Evolutionary conservation across 2,888 invertebrate genomes (phyloP).

Genomic region (Drosophila neoperkinsi): DNA sequence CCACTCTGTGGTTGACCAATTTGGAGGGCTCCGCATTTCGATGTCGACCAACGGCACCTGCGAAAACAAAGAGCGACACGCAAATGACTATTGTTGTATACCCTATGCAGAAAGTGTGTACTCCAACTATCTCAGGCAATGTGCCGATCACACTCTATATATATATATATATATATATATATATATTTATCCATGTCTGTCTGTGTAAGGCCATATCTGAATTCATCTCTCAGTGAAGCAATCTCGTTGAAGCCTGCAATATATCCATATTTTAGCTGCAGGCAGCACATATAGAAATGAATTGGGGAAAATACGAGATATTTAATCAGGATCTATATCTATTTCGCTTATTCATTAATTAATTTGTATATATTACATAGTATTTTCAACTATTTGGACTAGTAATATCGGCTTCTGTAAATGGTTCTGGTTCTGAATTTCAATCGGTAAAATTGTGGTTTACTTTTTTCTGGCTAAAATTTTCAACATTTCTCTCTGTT

Average conservation of each 20-base stretch:
- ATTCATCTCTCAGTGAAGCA: not conserved
- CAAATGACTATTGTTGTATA: constrained; percentile 47
- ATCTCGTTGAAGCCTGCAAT: not conserved
- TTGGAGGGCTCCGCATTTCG: constrained; percentile 28
- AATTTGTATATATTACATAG: not conserved
- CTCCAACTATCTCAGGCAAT: not conserved
- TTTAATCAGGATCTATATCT: not conserved
- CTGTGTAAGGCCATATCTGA: not conserved
- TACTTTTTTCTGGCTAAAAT: not conserved
- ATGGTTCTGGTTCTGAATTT: not conserved
- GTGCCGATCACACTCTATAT: not conserved
- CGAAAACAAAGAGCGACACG: constrained; percentile 55
- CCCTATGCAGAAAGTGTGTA: not conserved
- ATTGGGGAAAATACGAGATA: accelerated
- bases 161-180: not conserved
- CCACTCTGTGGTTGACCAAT: constrained; percentile 20
- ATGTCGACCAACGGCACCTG: constrained; percentile 47
- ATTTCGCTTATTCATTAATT: not conserved
- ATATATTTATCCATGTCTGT: not conserved
- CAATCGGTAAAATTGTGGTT: accelerated
- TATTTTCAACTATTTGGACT: not conserved
- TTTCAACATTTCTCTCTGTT: not conserved
- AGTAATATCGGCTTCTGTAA: not conserved
- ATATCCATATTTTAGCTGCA: not conserved
- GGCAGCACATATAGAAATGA: not conserved